Conservation (phyloP, 2,888 invertebrate genomes). For the Nomada hirtipes region DNA sequence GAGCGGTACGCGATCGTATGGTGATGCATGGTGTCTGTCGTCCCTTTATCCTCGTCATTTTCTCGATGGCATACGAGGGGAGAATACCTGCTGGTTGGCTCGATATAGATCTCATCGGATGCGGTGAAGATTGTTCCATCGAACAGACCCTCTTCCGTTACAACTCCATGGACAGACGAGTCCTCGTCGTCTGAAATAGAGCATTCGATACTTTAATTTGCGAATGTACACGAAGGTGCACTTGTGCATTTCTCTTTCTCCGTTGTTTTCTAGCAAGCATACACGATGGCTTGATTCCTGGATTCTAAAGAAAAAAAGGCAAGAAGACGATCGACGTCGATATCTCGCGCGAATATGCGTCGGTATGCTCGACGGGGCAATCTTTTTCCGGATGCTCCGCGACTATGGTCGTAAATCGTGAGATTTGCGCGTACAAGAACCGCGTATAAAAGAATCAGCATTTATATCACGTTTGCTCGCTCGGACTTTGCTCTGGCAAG, state of each 20-base stretch:
- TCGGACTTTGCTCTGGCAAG: background rate
- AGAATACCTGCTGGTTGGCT: constrained; percentile 89
- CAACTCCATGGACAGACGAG: constrained; percentile 92
- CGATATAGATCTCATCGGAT: constrained; percentile 92
- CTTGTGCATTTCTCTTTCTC: too few relatives aligned
- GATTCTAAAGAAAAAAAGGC: background rate
- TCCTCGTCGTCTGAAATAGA: constrained; percentile 90
- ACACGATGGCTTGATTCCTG: too few relatives aligned
- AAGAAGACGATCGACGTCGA: constrained; percentile 2
- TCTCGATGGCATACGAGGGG: constrained; percentile 79
- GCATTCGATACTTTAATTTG: background rate
- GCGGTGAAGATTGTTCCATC: constrained; percentile 93
- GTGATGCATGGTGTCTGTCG: constrained; percentile 78
- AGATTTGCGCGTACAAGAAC: constrained; percentile 55
- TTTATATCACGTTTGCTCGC: constrained; percentile 47
- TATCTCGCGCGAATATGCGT: constrained; percentile 16
- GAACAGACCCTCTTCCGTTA: constrained; percentile 93
- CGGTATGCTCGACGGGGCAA: constrained; percentile 36
- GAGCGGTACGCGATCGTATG: constrained; percentile 93
- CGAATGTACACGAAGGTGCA: background rate
- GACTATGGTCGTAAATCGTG: constrained; percentile 45
- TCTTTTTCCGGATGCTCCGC: constrained; percentile 35
- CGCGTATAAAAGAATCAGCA: constrained; percentile 36
- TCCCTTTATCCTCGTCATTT: constrained; percentile 75
- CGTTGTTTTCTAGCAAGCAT: too few relatives aligned